Percentiles rank a stretch among this genome's conserved stretches.
phyloP scores from a whole-genome alignment of 2,113 vertebrate species.

The Polypterus bichir region DNA sequence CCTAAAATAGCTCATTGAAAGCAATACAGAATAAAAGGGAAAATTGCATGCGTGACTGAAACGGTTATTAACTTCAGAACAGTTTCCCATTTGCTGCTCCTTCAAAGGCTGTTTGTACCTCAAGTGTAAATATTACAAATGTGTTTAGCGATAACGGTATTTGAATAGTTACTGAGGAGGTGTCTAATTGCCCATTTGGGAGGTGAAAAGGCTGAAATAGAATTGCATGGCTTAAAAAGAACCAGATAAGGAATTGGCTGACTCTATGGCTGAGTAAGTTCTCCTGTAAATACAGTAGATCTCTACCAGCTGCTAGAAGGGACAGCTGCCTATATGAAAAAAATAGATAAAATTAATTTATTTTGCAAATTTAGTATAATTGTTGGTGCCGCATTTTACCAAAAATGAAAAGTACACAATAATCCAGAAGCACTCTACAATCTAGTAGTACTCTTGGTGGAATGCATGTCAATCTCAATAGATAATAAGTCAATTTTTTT shows the following conservation, averaged over 20 bases:
- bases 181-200: not conserved
- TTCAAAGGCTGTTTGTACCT: conserved; percentile 2
- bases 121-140: not conserved
- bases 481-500: no score
- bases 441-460: no score
- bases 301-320: no score
- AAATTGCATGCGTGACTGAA: not conserved
- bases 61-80: conserved; percentile 3
- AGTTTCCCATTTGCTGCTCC: not conserved
- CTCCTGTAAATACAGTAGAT: not conserved
- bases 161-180: conserved; percentile 4
- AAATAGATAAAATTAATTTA: no score
- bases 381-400: no score
- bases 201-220: not conserved
- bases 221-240: not conserved
- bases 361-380: no score
- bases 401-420: no score
- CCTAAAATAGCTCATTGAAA: conserved; percentile 1
- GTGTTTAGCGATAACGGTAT: not conserved
- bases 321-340: no score
- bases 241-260: not conserved
- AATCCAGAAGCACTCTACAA: no score
- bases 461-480: no score
- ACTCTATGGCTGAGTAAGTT: not conserved
- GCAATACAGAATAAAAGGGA: not conserved